Evolutionary conservation across 2,888 invertebrate genomes (phyloP).

Genomic region (Atherix ibis): DNA sequence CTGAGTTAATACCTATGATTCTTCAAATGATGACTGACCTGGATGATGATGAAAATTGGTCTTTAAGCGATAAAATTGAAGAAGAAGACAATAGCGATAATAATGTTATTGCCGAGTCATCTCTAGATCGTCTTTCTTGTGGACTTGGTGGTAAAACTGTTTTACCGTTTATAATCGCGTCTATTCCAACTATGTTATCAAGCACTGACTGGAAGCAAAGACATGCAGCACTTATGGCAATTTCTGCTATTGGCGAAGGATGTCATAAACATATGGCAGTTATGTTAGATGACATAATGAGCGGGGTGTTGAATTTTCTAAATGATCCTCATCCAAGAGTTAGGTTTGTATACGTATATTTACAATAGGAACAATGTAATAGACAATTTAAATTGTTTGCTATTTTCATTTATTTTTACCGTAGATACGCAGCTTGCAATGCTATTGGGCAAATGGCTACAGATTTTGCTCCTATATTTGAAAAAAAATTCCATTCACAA

Average conservation of each 20-base stretch:
- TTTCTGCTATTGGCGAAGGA: constrained; percentile 96
- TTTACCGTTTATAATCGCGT: constrained; percentile 71
- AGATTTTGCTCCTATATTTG: constrained; percentile 92
- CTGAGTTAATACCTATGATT: constrained; percentile 64
- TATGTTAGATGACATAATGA: constrained; percentile 83
- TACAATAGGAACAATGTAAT: background rate
- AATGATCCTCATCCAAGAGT: constrained; percentile 47
- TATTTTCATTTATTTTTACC: constrained; percentile 24
- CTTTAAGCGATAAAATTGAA: constrained; percentile 66
- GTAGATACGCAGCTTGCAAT: constrained; percentile 90
- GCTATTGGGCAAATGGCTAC: constrained; percentile 98
- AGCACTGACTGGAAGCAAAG: constrained; percentile 72
- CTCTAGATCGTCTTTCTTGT: constrained; percentile 92
- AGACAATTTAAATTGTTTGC: background rate
- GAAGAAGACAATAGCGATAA: constrained; percentile 94
- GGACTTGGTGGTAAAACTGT: constrained; percentile 86
- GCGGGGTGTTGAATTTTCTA: constrained; percentile 73
- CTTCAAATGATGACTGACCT: constrained; percentile 90
- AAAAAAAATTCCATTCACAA: constrained; percentile 93
- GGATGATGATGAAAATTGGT: constrained; percentile 84
- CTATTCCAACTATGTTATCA: constrained; percentile 74
- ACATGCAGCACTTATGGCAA: constrained; percentile 97
- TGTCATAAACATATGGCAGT: constrained; percentile 97
- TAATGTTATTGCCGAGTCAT: constrained; percentile 90
- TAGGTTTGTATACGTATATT: constrained; percentile 10